Percentiles rank a stretch among this genome's conserved stretches.
Evolutionary conservation across 2,888 invertebrate species (phyloP).

Genomic region (Choristoneura rosaceana): DNA sequence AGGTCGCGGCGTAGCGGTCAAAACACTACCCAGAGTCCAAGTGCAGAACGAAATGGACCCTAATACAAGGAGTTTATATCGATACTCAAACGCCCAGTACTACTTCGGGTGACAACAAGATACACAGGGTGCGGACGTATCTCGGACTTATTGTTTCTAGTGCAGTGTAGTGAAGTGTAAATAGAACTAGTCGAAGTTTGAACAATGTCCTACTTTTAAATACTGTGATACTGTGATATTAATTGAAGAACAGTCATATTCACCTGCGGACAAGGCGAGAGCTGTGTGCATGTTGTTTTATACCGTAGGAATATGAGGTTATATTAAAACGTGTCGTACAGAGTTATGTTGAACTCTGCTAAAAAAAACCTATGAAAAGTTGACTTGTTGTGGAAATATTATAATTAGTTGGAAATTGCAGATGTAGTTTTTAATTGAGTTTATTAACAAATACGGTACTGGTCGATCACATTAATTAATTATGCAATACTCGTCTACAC

Average conservation of each 20-base stretch:
- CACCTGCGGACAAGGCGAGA: conserved; percentile 7
- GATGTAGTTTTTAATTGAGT: conserved; percentile 57
- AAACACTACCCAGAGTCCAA: conserved; percentile 77
- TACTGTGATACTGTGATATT: conserved; percentile 83
- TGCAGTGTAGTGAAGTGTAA: conserved; percentile 73
- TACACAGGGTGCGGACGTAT: conserved; percentile 80
- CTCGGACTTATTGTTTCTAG: conserved; percentile 87
- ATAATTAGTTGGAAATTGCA: conserved; percentile 58
- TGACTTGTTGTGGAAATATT: conserved; percentile 57
- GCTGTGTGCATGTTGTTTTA: neutral
- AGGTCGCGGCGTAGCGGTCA: conserved; percentile 78
- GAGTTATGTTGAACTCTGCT: conserved; percentile 28
- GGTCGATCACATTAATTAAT: conserved; percentile 37
- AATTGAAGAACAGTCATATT: conserved; percentile 78
- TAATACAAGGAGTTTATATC: conserved; percentile 87
- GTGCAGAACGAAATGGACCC: conserved; percentile 82
- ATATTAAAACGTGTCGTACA: conserved; percentile 14
- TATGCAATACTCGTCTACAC: conserved; percentile 14
- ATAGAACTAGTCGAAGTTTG: conserved; percentile 63
- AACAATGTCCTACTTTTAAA: conserved; percentile 82
- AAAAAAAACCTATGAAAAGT: conserved; percentile 52
- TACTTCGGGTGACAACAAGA: conserved; percentile 92
- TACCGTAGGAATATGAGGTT: conserved; percentile 7
- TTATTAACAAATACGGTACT: conserved; percentile 43
- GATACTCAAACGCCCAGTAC: conserved; percentile 88